Conservation (phyloP, 2,888 invertebrate genomes). For the Oxycera nigricornis region DNA sequence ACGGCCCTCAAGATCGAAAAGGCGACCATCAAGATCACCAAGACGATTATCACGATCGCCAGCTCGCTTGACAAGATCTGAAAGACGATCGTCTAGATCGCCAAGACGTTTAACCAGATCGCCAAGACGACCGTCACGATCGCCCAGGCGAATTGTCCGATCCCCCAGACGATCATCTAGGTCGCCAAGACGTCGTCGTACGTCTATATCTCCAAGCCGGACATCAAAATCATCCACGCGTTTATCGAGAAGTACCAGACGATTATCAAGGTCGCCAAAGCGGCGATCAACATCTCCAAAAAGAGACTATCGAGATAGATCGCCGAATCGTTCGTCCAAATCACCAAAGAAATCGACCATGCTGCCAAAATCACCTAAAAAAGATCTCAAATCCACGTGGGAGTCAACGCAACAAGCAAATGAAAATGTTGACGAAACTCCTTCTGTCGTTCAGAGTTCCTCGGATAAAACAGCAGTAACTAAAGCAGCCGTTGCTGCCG, state of each 20-base stretch:
- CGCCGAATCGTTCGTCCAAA: not conserved
- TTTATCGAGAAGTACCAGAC: not conserved
- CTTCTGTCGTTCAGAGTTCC: too few relatives aligned
- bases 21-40: not conserved
- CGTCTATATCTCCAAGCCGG: not conserved
- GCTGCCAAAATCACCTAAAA: not conserved
- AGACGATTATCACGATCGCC: not conserved
- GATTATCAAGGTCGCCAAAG: not conserved
- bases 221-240: not conserved
- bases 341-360: not conserved
- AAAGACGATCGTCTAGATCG: conserved; percentile 1
- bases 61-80: not conserved
- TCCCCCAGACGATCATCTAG: not conserved
- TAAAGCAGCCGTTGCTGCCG: too few relatives aligned
- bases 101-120: not conserved
- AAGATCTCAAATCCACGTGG: not conserved
- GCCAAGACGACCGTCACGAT: not conserved
- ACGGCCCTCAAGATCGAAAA: not conserved
- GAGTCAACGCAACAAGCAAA: not conserved
- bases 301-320: not conserved
- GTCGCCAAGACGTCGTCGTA: conserved; percentile 1
- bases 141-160: not conserved
- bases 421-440: not conserved
- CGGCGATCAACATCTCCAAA: not conserved
- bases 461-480: too few relatives aligned